These are phyloP conservation scores for Platyrinchus mystaceus DNA, from an alignment of 2,797 vertebrate genomes.

Conservation along the genomic window DNA sequence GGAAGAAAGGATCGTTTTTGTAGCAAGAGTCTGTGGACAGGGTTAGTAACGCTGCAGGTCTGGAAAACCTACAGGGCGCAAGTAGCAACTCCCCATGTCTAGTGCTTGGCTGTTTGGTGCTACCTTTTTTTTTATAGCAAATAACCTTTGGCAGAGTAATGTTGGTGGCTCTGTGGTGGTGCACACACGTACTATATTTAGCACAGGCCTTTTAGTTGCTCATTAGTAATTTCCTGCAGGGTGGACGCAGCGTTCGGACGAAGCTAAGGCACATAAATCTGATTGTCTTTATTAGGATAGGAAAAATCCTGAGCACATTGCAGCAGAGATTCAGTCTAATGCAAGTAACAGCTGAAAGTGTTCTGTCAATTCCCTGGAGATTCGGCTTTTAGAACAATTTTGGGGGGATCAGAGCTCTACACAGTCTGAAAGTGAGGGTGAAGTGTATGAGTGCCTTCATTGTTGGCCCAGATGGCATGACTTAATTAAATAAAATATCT, in stretches of 20 bases:
- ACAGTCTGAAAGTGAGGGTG: neutral
- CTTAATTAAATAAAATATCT: constrained; percentile 67
- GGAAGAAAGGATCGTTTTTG: neutral
- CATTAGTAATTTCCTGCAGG: constrained; percentile 53
- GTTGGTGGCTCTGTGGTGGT: neutral
- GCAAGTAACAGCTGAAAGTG: constrained; percentile 49
- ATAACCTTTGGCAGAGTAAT: neutral
- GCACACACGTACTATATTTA: constrained; percentile 13
- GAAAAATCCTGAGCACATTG: constrained; percentile 24
- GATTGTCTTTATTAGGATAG: constrained; percentile 27
- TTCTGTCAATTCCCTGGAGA: neutral
- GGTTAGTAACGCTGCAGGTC: neutral
- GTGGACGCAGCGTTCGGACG: neutral
- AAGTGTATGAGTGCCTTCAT: constrained; percentile 53
- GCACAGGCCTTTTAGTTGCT: constrained; percentile 27
- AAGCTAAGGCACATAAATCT: constrained; percentile 49
- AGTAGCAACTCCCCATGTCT: neutral
- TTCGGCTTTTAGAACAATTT: constrained; percentile 30
- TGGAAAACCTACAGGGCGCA: neutral
- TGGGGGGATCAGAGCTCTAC: neutral
- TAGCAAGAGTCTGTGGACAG: neutral
- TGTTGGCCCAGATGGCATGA: constrained; percentile 57
- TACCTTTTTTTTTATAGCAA: constrained; percentile 6
- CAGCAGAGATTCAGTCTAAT: constrained; percentile 42
- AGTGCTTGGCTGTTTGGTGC: neutral